Base-by-base conservation (phyloP, 2,797 vertebrate genomes). In the Enteromius radiatus region DNA sequence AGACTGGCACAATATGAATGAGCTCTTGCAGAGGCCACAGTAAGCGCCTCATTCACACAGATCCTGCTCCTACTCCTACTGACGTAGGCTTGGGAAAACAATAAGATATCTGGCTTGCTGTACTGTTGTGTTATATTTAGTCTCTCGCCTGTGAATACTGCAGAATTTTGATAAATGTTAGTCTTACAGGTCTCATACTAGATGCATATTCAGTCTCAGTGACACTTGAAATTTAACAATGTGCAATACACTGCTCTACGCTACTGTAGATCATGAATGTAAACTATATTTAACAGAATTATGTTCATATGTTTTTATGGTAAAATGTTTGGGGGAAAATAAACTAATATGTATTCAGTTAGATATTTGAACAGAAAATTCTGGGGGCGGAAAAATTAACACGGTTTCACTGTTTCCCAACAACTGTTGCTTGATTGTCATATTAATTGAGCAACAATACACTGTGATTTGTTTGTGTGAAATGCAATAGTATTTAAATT, bases 1-100 rank as follows among this genome's bases (percentile, higher is more conserved):
- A 64, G 21, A 64, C 78, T 54, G 78, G 43, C 64, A n/a, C 38
- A n/a, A 36, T 23, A 65, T 81, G 80, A 78, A 78, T 70, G 81
- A 81, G 74, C 26, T 63, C 45, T 54, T 67, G 26, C 47, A 47
- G 23, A 52, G 75, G 23, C 28, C 82, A 78, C 45, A 49, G 47
- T 49, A 67, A 84, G 65, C 4, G 21, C 28, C 70, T 63, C 70
- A 76, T 56, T 54, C 85, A 67, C 70, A 56, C 54, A 45, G n/a
- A 84, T 47, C 69, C 31, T 31, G 23, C 19, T 81, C 67, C 41
- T 65, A 65, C 28, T 54, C 67, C 38, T n/a, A 43, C 64, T 64
- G 64, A 64, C 31, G 31, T 75, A 59, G 28, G 71, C 63, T 43
- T 75, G 8, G 23, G 33, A 47, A 41, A 28, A 33, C 56, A 83